Evolutionary conservation across 2,113 vertebrate genomes (phyloP), one percentile per base, ranked within the genome.

Genomic region (Varanus komodoensis): DNA sequence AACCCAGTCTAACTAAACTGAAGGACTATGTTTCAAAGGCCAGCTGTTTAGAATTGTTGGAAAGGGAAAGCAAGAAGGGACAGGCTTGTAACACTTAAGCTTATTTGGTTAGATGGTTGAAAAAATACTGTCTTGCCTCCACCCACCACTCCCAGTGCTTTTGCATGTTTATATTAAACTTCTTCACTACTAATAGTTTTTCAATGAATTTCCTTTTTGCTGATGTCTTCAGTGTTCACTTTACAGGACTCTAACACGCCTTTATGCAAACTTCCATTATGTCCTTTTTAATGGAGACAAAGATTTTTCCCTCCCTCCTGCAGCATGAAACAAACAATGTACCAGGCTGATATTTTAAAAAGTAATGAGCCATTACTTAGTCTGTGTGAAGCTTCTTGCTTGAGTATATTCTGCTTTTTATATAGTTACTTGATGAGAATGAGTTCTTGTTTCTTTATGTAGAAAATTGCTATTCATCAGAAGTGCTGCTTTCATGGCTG

Each of bases 211-310:
- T 34, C n/a, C 44, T 73, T 50, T 81, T 69, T 48, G 38, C 50
- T 48, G 38, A 50, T 78, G 82, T 71, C 21, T 54, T 7, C n/a
- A 52, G 61, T 69, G 44, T 78, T 89, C 74, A 68, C 29, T 78
- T 44, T 38, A 85, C 29, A 52, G 73, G 8, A 27, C 32, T 89
- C 29, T 79, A 85, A 69, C 21, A 52, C 78, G 29, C 27, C 44
- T 89, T 84, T 89, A 50, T 84, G 8, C 82, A 89, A 48, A 78
- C 32, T 69, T 89, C n/a, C 64, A 79, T 85, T 89, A 85, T 89
- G 32, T 79, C 54, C 23, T 89, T 50, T 89, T 68, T 4, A 21
- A 25, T 84, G 79, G 87, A 34, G 77, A n/a, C 85, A 0, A 25
- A 3, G 4, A 0, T 86, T 21, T 79, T 48, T 0, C 0, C 52